Percentiles rank a stretch among this genome's conserved stretches.
These are phyloP conservation scores for Atta texana DNA, from an alignment of 1,140 invertebrate species.

Conservation along the genomic window DNA sequence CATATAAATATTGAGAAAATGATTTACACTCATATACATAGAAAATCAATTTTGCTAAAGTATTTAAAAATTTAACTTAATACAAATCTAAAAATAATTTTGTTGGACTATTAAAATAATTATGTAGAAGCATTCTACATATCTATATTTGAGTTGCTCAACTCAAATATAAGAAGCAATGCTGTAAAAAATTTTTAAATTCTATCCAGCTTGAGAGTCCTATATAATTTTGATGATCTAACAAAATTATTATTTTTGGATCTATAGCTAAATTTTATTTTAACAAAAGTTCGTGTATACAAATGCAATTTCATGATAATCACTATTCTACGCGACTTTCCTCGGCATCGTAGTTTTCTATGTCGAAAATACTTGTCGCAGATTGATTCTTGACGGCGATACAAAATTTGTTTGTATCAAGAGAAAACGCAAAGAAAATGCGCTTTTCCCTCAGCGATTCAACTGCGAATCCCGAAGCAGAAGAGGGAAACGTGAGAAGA, in stretches of 20 bases:
- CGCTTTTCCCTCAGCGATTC: slow-evolving; percentile 32
- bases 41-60: too few relatives aligned
- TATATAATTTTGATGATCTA: too few relatives aligned
- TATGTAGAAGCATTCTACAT: too few relatives aligned
- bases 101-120: too few relatives aligned
- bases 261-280: background rate
- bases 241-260: too few relatives aligned
- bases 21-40: background rate
- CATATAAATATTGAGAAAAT: background rate
- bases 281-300: background rate
- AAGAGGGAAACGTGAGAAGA: slow-evolving; percentile 69
- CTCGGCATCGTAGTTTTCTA: background rate
- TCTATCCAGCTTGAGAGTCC: too few relatives aligned
- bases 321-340: background rate
- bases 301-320: background rate
- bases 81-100: too few relatives aligned
- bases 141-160: too few relatives aligned
- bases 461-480: background rate
- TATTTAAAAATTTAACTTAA: too few relatives aligned
- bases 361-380: slow-evolving; percentile 56
- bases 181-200: too few relatives aligned
- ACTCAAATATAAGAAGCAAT: too few relatives aligned
- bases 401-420: slow-evolving; percentile 71
- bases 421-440: slow-evolving; percentile 41
- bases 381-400: slow-evolving; percentile 68